phyloP scores from a whole-genome alignment of 1,140 invertebrate species.

The Diuraphis noxia region DNA sequence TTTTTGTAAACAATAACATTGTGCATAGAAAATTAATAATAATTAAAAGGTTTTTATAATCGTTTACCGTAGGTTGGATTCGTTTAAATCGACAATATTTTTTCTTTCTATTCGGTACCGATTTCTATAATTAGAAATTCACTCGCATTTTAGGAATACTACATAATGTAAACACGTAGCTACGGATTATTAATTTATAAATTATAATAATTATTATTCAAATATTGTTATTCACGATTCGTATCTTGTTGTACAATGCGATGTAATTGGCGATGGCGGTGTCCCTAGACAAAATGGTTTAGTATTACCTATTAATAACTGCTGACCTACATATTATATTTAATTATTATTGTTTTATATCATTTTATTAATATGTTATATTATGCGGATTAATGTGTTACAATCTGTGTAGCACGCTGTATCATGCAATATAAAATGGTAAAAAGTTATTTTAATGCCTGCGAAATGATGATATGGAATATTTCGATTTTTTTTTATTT shows the following conservation, averaged over 20 bases:
- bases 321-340: too few relatives aligned
- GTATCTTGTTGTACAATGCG: neutral
- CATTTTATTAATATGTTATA: neutral
- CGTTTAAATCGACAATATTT: too few relatives aligned
- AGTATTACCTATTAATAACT: neutral
- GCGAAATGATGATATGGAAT: neutral
- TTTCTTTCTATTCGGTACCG: too few relatives aligned
- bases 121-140: neutral
- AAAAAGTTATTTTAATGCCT: neutral
- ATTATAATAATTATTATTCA: neutral
- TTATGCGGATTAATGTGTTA: neutral
- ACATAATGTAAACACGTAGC: neutral
- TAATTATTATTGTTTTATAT: neutral
- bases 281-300: neutral
- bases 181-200: neutral
- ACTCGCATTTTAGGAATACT: neutral
- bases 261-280: neutral
- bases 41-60: too few relatives aligned
- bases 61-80: neutral
- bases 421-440: neutral
- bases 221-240: neutral
- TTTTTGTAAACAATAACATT: neutral
- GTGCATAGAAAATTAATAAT: neutral
- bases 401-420: neutral
- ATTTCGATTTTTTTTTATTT: neutral